These are phyloP conservation scores for Cheirogaleus medius DNA, from an alignment of 2,113 vertebrate genomes.

Conservation along the genomic window DNA sequence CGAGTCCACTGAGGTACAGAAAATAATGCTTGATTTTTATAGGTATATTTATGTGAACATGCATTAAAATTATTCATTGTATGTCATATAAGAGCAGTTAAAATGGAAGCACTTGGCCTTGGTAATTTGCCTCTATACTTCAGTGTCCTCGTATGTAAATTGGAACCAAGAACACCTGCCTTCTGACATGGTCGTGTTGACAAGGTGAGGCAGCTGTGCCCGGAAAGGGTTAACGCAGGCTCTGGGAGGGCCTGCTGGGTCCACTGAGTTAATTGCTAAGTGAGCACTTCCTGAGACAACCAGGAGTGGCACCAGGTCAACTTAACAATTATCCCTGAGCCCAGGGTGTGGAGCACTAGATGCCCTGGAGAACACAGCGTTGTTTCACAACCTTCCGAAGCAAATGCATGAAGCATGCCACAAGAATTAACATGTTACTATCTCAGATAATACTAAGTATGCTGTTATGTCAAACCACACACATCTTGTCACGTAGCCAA, in stretches of 20 bases:
- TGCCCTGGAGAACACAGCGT: rapidly evolving
- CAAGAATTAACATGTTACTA: not conserved
- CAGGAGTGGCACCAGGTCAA: not conserved
- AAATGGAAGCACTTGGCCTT: not conserved
- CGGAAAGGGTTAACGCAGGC: too few relatives aligned
- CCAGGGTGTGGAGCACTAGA: not conserved
- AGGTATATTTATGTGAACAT: not conserved
- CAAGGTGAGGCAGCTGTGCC: not conserved
- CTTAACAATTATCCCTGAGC: not conserved
- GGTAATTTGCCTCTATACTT: not conserved
- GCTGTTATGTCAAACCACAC: not conserved
- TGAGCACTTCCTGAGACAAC: too few relatives aligned
- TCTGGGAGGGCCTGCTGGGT: not conserved
- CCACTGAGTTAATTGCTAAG: not conserved
- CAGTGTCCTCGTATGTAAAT: not conserved
- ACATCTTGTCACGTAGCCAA: not conserved
- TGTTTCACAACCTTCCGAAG: not conserved
- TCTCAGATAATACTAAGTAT: not conserved
- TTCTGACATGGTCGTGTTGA: not conserved
- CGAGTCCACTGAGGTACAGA: not conserved
- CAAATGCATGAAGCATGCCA: not conserved
- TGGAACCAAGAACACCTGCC: not conserved
- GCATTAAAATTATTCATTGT: not conserved
- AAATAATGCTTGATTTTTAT: not conserved
- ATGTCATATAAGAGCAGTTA: not conserved